These are phyloP conservation scores for Ctenomys sociabilis DNA, from an alignment of 2,113 vertebrate species.

Conservation along the genomic window DNA sequence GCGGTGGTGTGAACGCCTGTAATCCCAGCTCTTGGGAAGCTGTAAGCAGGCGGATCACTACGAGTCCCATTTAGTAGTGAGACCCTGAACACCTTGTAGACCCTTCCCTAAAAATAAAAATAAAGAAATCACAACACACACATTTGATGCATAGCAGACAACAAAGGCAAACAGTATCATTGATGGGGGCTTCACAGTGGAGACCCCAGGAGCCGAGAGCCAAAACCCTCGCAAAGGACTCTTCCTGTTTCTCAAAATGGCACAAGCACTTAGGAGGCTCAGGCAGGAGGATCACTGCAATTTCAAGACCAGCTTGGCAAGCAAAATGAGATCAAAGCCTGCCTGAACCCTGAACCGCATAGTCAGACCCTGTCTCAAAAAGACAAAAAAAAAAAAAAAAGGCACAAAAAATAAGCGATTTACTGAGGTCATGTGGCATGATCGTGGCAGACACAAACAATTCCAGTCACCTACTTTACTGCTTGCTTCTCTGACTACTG, in stretches of 20 bases:
- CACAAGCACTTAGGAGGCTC: neutral
- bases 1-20: too few species aligned
- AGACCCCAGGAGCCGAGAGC: neutral
- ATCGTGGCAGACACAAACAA: neutral
- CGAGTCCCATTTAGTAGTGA: too few species aligned
- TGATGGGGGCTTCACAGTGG: neutral
- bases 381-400: too few species aligned
- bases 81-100: too few species aligned
- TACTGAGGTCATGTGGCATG: neutral
- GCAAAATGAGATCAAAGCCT: too few species aligned
- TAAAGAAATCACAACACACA: neutral
- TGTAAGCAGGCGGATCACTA: too few species aligned
- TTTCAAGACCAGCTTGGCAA: too few species aligned
- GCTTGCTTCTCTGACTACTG: neutral
- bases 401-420: neutral
- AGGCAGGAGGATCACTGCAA: too few species aligned
- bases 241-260: slow-evolving; percentile 49
- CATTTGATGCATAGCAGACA: neutral
- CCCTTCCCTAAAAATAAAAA: too few species aligned
- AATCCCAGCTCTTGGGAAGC: too few species aligned
- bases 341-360: too few species aligned
- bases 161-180: neutral
- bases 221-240: neutral
- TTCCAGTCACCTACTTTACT: neutral
- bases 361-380: too few species aligned